A percentile compares a stretch with the other conserved stretches of the same genome.
Conservation (phyloP, 23 tunicate species). For the Pegea sp. region DNA sequence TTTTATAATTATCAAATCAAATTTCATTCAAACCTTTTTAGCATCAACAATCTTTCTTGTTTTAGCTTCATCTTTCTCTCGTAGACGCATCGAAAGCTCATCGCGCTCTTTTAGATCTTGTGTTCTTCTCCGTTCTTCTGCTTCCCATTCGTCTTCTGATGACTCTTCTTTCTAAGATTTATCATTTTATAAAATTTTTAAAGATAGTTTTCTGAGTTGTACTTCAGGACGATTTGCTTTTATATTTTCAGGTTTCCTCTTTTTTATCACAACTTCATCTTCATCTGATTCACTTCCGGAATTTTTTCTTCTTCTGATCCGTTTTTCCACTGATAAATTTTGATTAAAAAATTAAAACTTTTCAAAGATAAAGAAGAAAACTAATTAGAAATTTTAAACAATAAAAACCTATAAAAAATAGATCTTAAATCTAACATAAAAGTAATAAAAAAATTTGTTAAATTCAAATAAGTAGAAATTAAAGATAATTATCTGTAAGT, state of each 20-base stretch:
- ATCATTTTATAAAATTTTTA: too few relatives aligned
- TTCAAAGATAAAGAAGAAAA: too few relatives aligned
- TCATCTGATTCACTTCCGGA: conserved; percentile 33
- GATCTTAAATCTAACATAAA: too few relatives aligned
- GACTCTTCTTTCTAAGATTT: conserved; percentile 6
- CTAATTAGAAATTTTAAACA: too few relatives aligned
- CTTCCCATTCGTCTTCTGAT: conserved; percentile 90
- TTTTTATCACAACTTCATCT: conserved; percentile 14
- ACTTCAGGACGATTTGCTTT: conserved; percentile 1
- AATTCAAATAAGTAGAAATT: too few relatives aligned
- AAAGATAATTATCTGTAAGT: too few relatives aligned
- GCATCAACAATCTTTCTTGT: conserved; percentile 75
- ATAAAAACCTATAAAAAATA: too few relatives aligned
- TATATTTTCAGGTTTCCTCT: not conserved
- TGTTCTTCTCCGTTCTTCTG: conserved; percentile 47
- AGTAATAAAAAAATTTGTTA: too few relatives aligned
- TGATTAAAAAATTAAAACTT: too few relatives aligned
- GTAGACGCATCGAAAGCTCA: conserved; percentile 59
- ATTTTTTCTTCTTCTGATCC: conserved; percentile 22
- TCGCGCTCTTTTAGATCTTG: conserved; percentile 70
- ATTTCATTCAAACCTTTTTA: conserved; percentile 12
- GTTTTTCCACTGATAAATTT: conserved; percentile 7
- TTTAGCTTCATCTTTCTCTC: conserved; percentile 63
- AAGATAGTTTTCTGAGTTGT: not conserved
- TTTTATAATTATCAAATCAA: not conserved